Evolutionary conservation across 2,113 vertebrate genomes (phyloP).

Genomic region (Recurvirostra avosetta): DNA sequence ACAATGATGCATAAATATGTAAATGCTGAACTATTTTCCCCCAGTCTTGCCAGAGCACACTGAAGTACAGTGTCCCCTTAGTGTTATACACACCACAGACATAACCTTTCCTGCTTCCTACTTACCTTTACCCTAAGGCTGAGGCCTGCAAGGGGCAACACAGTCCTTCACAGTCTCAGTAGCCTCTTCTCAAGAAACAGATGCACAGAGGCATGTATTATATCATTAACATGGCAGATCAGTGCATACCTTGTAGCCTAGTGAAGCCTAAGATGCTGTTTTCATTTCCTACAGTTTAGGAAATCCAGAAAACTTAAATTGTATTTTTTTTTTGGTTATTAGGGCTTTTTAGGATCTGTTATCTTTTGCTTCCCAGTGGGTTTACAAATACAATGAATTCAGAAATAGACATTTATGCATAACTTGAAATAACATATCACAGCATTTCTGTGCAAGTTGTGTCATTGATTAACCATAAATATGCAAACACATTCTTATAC

Average conservation of each 20-base stretch:
- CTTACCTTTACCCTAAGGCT: neutral
- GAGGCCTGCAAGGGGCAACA: neutral
- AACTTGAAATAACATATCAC: neutral
- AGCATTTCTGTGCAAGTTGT: neutral
- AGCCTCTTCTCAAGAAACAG: neutral
- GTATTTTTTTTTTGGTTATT: neutral
- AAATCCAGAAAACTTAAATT: neutral
- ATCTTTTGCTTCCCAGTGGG: neutral
- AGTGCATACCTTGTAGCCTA: neutral
- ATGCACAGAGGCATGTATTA: neutral
- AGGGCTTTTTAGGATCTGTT: neutral
- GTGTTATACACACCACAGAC: neutral
- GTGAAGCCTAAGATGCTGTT: neutral
- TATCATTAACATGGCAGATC: neutral
- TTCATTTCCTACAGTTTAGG: neutral
- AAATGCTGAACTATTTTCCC: neutral
- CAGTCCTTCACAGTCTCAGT: neutral
- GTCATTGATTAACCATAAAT: neutral
- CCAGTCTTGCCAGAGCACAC: neutral
- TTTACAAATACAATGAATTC: neutral
- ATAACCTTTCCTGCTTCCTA: neutral
- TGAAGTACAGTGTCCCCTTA: neutral
- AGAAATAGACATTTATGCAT: neutral
- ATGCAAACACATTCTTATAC: neutral
- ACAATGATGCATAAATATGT: neutral